Base-by-base conservation (phyloP, 2,888 invertebrate genomes). In the Caradrina kadenii region DNA sequence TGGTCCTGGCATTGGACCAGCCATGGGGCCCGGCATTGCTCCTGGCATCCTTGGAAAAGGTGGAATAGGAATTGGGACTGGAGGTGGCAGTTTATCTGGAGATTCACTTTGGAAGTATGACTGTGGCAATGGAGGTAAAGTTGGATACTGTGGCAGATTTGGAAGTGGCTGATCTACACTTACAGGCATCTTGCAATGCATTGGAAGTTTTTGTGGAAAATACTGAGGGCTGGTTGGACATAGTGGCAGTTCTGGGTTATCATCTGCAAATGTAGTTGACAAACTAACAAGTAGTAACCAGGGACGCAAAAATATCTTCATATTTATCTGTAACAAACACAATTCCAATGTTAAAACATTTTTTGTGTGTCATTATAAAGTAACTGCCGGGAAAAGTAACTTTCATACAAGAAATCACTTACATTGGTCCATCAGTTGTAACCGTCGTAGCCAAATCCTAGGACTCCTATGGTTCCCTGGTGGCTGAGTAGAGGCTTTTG, bases 131-230 rank as follows among this genome's bases (percentile, higher is more conserved):
- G 86, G 85, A 11, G 87, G 81, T 26, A 86, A 50, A 35, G 85
- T 70, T 8, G 82, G 84, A 48, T 73, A 67, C 31, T 74, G 69
- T 17, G 70, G 61, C 17, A 60, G 31, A 2, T 66, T 67, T 5
- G 77, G 69, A 21, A 70, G 69, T 10, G 61, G 48, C 1, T 69
- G 63, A 11, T 85, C 80, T 19, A 80, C 79, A 55, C 73, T 86
- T 11, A 84, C 85, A 26, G 93, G 92, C 92, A 95, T 88, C n/a
- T 93, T 90, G 69, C 95, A 95, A 79, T 95, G 95, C 94, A 95
- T 93, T 0, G 95, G 95, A 19, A 95, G 84, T 54, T 85, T 89
- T 84, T 94, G 94, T 21, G 95, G 95, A 31, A 95, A 92, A 78
- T 80, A 95, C 54, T 91, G 87, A 45, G 93, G 80, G 53, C 90